Conservation (phyloP, 1,140 invertebrate genomes). For the Frieseomelitta varia region DNA sequence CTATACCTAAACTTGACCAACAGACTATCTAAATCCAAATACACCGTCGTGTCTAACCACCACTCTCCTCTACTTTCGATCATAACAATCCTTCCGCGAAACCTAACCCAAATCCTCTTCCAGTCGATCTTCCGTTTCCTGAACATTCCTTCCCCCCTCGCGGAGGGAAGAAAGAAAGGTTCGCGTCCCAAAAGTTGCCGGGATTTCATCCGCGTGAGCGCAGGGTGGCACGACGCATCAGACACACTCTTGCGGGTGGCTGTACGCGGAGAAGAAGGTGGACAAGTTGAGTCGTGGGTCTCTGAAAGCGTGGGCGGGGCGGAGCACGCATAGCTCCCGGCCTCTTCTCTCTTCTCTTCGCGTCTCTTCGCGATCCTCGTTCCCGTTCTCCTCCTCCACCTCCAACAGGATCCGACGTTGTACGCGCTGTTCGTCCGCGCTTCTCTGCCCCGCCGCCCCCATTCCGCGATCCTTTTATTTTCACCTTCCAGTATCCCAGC, state of each 20-base stretch:
- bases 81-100: background rate
- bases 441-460: constrained; percentile 36
- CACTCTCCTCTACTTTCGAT: background rate
- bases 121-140: background rate
- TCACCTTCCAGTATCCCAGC: constrained; percentile 66
- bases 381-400: constrained; percentile 31
- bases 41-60: background rate
- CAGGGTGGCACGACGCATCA: constrained; percentile 58
- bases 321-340: constrained; percentile 82
- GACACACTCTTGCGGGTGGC: constrained; percentile 76
- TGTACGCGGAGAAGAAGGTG: constrained; percentile 78
- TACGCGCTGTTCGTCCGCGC: constrained; percentile 47
- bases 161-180: background rate
- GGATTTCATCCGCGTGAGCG: constrained; percentile 8
- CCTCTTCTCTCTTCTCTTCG: constrained; percentile 69
- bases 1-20: too few relatives aligned
- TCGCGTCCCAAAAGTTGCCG: background rate
- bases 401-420: constrained; percentile 32
- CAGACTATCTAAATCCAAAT: background rate
- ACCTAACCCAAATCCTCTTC: background rate
- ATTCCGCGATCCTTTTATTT: constrained; percentile 61
- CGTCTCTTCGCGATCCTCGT: constrained; percentile 26
- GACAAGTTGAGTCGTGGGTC: constrained; percentile 81
- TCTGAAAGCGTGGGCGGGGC: constrained; percentile 82
- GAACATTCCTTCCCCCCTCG: background rate